A percentile compares a stretch with the other conserved stretches of the same genome.
These are phyloP conservation scores for Cepaea nemoralis DNA, from an alignment of 1,140 invertebrate species.

Conservation along the genomic window DNA sequence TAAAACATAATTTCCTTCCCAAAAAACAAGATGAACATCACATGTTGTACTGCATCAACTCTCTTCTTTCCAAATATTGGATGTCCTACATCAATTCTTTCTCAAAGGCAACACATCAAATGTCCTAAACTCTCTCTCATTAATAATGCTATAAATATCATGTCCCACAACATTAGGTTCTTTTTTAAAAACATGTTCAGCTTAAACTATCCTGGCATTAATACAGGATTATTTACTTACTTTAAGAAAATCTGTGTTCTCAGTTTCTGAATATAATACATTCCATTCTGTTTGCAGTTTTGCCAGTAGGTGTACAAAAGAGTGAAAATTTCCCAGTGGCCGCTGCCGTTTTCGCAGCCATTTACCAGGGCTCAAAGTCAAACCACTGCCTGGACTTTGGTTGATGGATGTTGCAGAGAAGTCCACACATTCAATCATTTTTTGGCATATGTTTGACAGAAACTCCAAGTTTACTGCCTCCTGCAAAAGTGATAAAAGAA, in stretches of 20 bases:
- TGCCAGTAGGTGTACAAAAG: slow-evolving; percentile 52
- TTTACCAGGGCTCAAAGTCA: slow-evolving; percentile 57
- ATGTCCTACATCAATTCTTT: no score
- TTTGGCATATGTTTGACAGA: slow-evolving; percentile 48
- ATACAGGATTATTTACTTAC: no score
- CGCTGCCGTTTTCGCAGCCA: slow-evolving; percentile 56
- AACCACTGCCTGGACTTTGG: slow-evolving; percentile 47
- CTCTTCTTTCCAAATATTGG: no score
- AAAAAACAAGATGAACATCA: no score
- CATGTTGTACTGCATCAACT: no score
- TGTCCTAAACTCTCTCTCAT: no score
- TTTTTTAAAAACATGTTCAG: no score
- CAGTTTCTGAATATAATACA: slow-evolving; percentile 18
- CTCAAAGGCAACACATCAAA: no score
- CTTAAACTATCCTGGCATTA: no score
- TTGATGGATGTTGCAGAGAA: slow-evolving; percentile 57
- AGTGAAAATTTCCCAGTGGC: slow-evolving; percentile 65
- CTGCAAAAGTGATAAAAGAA: slow-evolving; percentile 43
- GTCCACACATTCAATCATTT: slow-evolving; percentile 56
- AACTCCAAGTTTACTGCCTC: slow-evolving; percentile 51
- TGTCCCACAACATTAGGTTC: no score
- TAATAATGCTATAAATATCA: no score
- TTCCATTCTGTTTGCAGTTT: slow-evolving; percentile 38
- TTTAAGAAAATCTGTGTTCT: background rate
- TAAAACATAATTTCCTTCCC: no score